Conservation (phyloP, 2,113 vertebrate genomes). For the Pampusana beccarii region DNA sequence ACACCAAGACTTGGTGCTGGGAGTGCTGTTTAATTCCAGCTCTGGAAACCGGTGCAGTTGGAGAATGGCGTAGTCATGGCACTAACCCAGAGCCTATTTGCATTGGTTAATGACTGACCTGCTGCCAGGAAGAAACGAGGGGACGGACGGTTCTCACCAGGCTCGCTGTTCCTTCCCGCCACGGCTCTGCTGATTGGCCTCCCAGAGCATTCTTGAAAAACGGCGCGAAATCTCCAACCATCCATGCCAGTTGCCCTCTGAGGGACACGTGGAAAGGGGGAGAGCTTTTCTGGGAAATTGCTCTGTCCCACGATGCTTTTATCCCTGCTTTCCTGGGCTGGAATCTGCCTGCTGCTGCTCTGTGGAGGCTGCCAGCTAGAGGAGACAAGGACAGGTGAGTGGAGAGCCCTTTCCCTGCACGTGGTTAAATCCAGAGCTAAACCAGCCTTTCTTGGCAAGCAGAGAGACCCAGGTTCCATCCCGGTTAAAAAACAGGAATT, state of each 20-base stretch:
- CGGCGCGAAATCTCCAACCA: fast-evolving
- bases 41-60: not conserved
- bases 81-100: fast-evolving
- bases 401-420: fast-evolving
- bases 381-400: fast-evolving
- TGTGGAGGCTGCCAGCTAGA: not conserved
- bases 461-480: not conserved
- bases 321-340: not conserved
- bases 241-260: fast-evolving
- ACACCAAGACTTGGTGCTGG: not conserved
- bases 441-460: not conserved
- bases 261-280: fast-evolving
- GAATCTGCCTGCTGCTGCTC: not conserved
- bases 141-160: fast-evolving
- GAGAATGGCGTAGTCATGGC: fast-evolving
- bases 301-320: not conserved
- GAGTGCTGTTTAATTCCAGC: not conserved
- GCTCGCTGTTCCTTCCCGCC: fast-evolving
- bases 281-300: fast-evolving
- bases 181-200: not conserved
- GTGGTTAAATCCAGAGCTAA: not conserved
- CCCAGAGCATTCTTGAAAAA: fast-evolving
- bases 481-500: not conserved
- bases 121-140: fast-evolving
- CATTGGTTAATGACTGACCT: not conserved